Percentiles rank a stretch among this genome's conserved stretches.
Conservation (phyloP, 2,113 vertebrate species). For the Callipepla californica region DNA sequence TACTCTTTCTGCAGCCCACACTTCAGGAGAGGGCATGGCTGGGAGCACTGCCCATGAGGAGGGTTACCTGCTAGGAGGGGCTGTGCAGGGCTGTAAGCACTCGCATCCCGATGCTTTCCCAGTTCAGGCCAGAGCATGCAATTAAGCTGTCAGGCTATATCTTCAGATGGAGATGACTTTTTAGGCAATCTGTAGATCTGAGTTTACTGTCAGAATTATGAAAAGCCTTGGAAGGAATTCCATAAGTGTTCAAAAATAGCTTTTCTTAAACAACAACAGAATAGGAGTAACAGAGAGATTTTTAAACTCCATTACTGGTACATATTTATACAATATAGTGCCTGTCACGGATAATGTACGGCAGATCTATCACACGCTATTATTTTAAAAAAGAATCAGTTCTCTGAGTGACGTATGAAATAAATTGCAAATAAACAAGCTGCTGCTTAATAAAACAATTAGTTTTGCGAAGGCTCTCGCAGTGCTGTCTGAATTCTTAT, state of each 20-base stretch:
- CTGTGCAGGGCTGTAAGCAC: neutral
- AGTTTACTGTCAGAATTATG: slow-evolving; percentile 77
- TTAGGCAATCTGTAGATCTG: slow-evolving; percentile 72
- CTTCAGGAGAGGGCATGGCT: fast-evolving
- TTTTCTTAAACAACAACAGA: slow-evolving; percentile 71
- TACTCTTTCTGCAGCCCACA: neutral
- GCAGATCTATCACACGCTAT: slow-evolving; percentile 49
- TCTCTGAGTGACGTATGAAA: slow-evolving; percentile 61
- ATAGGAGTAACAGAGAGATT: slow-evolving; percentile 74
- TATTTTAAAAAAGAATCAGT: slow-evolving; percentile 41
- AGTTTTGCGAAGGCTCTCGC: slow-evolving; percentile 68
- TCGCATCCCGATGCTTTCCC: neutral
- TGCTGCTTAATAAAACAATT: slow-evolving; percentile 82
- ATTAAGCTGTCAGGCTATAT: slow-evolving; percentile 41
- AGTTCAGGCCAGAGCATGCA: slow-evolving; percentile 38
- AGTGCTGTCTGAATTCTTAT: slow-evolving; percentile 84
- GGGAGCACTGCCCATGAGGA: neutral
- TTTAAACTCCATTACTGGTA: slow-evolving; percentile 69
- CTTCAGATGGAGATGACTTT: slow-evolving; percentile 69
- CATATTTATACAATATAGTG: slow-evolving; percentile 72
- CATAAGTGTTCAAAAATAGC: slow-evolving; percentile 74
- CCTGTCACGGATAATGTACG: slow-evolving; percentile 54
- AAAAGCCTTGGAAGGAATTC: slow-evolving; percentile 78
- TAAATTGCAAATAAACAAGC: slow-evolving; percentile 78
- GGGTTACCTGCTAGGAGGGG: neutral